Conservation (phyloP, 2,797 vertebrate species). For the Lophius americanus region DNA sequence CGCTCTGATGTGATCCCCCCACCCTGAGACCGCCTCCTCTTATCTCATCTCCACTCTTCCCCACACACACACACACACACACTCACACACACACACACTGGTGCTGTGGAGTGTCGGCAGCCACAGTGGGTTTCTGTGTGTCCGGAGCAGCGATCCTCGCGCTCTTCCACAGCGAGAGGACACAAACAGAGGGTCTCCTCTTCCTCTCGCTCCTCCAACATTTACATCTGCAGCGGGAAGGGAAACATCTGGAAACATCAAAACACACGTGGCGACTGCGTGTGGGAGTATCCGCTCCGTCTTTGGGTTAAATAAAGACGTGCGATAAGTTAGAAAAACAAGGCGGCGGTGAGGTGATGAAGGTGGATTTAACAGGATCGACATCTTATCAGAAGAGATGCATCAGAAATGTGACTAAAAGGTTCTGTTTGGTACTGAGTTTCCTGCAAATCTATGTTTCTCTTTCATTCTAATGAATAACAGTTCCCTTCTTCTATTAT, state of each 20-base stretch:
- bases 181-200: conserved; percentile 59
- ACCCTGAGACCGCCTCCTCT: conserved; percentile 74
- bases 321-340: not conserved
- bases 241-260: conserved; percentile 49
- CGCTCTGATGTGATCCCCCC: conserved; percentile 64
- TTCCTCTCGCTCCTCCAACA: conserved; percentile 36
- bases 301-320: not conserved
- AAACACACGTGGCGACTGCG: conserved; percentile 4
- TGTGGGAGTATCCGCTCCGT: not conserved
- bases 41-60: conserved; percentile 69
- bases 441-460: not conserved
- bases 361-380: no score
- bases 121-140: conserved; percentile 69
- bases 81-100: conserved; percentile 29
- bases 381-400: no score
- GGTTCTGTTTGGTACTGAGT: no score
- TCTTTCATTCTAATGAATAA: not conserved
- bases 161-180: conserved; percentile 53
- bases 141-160: conserved; percentile 19
- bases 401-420: no score
- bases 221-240: conserved; percentile 54
- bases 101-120: conserved; percentile 57
- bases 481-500: not conserved
- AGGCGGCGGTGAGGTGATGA: not conserved
- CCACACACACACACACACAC: not conserved